Percentiles rank a stretch among this genome's conserved stretches.
Evolutionary conservation across 2,797 vertebrate species (phyloP).

Genomic region (Coregonus sp.): DNA sequence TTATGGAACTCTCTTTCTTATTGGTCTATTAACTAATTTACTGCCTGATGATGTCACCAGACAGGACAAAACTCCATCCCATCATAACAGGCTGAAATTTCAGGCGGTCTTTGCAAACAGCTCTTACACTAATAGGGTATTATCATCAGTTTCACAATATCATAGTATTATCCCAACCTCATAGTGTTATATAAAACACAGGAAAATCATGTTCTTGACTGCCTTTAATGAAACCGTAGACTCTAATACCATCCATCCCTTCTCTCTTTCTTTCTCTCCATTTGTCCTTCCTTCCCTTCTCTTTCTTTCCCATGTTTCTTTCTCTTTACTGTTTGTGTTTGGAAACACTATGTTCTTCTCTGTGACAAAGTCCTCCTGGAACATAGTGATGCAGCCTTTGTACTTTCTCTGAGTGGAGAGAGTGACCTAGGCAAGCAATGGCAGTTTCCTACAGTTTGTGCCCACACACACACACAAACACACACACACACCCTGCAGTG

Average conservation of each 20-base stretch:
- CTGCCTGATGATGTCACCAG: no score
- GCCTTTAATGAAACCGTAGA: no score
- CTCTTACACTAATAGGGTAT: no score
- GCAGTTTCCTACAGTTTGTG: no score
- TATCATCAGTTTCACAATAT: no score
- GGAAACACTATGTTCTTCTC: neutral
- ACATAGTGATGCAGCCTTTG: neutral
- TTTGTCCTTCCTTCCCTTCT: neutral
- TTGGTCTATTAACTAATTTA: no score
- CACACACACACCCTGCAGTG: neutral
- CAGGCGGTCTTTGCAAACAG: no score
- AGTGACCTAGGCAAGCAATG: conserved; percentile 1
- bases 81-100: no score
- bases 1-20: no score
- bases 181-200: neutral
- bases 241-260: neutral
- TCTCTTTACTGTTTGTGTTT: neutral
- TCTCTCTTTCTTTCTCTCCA: neutral
- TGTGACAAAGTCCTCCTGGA: neutral
- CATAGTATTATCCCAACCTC: neutral
- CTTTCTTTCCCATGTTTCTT: neutral
- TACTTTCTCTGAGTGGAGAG: neutral
- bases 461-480: neutral
- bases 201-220: no score
- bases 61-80: no score